A percentile compares a stretch with the other conserved stretches of the same genome.
Conservation (phyloP, 1,140 invertebrate species). For the Panulirus ornatus region DNA sequence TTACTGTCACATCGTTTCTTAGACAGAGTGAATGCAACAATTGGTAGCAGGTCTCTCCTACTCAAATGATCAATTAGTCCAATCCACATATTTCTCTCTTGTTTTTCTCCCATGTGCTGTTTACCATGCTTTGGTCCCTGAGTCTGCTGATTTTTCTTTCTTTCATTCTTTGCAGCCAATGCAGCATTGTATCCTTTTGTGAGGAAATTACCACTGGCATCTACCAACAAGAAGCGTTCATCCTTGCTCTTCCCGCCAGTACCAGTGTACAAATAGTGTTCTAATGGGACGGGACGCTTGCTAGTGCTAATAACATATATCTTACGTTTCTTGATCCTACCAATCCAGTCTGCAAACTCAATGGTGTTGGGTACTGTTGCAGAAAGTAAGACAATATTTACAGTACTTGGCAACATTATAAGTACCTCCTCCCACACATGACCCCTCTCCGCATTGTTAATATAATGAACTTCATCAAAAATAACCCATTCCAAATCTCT, state of each 20-base stretch:
- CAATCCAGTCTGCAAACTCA: conserved; percentile 98
- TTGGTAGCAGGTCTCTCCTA: conserved; percentile 90
- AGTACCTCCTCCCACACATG: conserved; percentile 99
- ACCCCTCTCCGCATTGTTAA: conserved; percentile 98
- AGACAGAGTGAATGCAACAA: conserved; percentile 96
- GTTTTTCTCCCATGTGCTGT: conserved; percentile 77
- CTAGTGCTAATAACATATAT: conserved; percentile 96
- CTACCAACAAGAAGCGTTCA: conserved; percentile 91
- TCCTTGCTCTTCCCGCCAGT: conserved; percentile 88
- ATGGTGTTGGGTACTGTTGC: conserved; percentile 98
- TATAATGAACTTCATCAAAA: conserved; percentile 99
- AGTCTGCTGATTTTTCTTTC: conserved; percentile 80
- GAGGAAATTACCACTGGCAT: conserved; percentile 85
- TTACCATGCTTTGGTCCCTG: conserved; percentile 81
- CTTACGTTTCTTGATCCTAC: conserved; percentile 86
- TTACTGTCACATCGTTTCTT: conserved; percentile 92
- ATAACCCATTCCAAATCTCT: conserved; percentile 99
- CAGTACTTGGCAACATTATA: conserved; percentile 95
- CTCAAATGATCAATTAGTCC: conserved; percentile 89
- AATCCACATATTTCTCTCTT: conserved; percentile 92
- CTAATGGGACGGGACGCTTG: conserved; percentile 95
- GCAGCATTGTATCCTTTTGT: conserved; percentile 84
- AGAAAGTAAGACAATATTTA: conserved; percentile 97
- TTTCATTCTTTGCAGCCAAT: conserved; percentile 84
- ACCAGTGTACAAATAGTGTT: conserved; percentile 78